Evolutionary conservation across 2,888 invertebrate species (phyloP).

Genomic region (Augochlorella aurata): DNA sequence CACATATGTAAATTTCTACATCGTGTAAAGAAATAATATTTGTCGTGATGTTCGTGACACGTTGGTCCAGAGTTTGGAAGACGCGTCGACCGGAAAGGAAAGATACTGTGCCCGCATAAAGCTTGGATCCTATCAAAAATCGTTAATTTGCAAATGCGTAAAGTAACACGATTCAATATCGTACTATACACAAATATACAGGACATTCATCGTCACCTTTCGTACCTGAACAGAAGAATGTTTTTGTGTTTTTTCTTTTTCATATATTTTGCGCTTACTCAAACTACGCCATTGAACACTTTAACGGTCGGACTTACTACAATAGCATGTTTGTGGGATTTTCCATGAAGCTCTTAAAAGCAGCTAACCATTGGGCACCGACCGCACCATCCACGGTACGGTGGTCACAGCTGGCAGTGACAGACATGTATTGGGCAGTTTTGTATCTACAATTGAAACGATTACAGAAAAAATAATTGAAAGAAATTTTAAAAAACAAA

Average conservation of each 20-base stretch:
- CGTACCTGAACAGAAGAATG: constrained; percentile 42
- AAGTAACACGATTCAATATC: constrained; percentile 38
- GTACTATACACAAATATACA: constrained; percentile 61
- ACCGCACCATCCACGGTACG: constrained; percentile 99
- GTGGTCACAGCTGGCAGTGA: constrained; percentile 98
- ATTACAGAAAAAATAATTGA: neutral
- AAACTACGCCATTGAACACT: constrained; percentile 37
- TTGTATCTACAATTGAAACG: constrained; percentile 85
- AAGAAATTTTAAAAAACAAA: neutral
- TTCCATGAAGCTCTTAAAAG: constrained; percentile 94
- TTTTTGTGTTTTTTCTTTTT: constrained; percentile 13
- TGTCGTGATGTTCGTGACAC: constrained; percentile 7
- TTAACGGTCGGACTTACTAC: constrained; percentile 82
- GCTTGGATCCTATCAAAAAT: constrained; percentile 29
- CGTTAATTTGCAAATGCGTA: constrained; percentile 49
- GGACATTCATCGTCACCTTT: constrained; percentile 41
- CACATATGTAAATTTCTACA: constrained; percentile 35
- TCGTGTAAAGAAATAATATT: constrained; percentile 14
- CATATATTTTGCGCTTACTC: constrained; percentile 32
- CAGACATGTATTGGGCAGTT: constrained; percentile 90
- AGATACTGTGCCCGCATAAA: constrained; percentile 27
- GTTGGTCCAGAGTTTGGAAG: neutral
- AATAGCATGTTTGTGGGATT: constrained; percentile 97
- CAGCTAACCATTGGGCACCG: constrained; percentile 97
- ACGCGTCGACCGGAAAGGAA: constrained; percentile 23